phyloP scores from a whole-genome alignment of 2,888 invertebrate genomes.

The Hymenopus coronatus region DNA sequence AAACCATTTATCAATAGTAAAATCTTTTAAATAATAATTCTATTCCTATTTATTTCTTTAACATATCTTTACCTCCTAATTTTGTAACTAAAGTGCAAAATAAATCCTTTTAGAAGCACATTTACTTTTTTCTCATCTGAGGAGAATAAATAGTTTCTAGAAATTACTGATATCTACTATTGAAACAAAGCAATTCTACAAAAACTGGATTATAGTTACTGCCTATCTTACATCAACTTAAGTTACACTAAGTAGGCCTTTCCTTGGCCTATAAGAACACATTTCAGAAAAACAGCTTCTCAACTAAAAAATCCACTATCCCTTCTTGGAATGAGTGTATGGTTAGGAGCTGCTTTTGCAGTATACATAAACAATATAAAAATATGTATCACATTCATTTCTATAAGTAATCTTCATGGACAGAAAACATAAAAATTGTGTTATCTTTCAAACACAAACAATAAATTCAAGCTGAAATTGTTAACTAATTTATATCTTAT shows the following conservation, averaged over 20 bases:
- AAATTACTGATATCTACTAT: neutral
- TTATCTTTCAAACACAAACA: neutral
- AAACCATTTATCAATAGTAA: neutral
- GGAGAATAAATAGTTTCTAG: neutral
- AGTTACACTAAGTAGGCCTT: neutral
- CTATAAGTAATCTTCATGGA: neutral
- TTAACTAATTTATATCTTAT: too few relatives aligned
- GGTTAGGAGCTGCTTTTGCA: constrained; percentile 30
- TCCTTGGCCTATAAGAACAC: neutral
- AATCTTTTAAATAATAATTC: neutral
- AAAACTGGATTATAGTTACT: neutral
- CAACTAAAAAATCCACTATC: constrained; percentile 32
- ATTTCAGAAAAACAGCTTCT: constrained; percentile 26
- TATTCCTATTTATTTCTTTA: neutral
- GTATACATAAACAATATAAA: neutral
- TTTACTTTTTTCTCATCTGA: neutral
- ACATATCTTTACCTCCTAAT: neutral
- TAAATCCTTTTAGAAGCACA: neutral
- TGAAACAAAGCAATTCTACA: neutral
- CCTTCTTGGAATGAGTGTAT: constrained; percentile 32
- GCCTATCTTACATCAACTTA: neutral
- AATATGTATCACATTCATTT: constrained; percentile 7
- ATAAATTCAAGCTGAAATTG: neutral
- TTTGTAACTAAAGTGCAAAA: neutral
- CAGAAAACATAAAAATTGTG: neutral